Evolutionary conservation across 2,113 vertebrate species (phyloP), one percentile per base, ranked within the genome.

Genomic region (Sclerurus mexicanus): DNA sequence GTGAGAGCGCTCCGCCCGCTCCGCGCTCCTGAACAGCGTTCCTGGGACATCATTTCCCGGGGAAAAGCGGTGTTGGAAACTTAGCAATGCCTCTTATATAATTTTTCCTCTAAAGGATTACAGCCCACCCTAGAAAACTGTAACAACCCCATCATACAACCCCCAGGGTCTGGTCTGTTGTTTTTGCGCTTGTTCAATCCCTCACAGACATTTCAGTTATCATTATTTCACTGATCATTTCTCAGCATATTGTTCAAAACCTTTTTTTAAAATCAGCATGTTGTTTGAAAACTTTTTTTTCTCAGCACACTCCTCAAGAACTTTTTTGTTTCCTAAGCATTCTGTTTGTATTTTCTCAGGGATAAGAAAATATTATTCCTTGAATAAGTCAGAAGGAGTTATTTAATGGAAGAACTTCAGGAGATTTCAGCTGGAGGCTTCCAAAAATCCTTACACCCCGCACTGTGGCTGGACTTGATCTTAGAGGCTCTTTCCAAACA

Each of bases 51-150:
- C 40, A 40, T 40, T 40, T 5, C 52, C 37, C 13, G 5, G 3
- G 8, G 2, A 4, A 28, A 33, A 31, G 19, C 0, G 11, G 5
- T 1, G 4, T 44, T 9, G 3, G 9, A 10, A 44, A 67, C 16
- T 12, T 4, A 44, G 23, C 23, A 6, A 9, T 7, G 49, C 10
- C 60, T 1, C 0, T 5, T 46, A 7, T 0, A 21, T 1, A n/a
- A 8, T 8, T 21, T 12, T 30, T 21, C 19, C 16, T 60, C 33
- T 21, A 46, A 15, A 53, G 24, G 10, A 47, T 53, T 21, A 4
- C 20, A 39, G 27, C 9, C 12, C 23, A 37, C 2, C 1, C 20
- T 12, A 9, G 11, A 1, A 6, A 47, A 62, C 20, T 5, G n/a
- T 4, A 12, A 35, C 2, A 39, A 11, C 24, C 30, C 20, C n/a